Base-by-base conservation (phyloP, 2,113 vertebrate species). In the Scartelaos histophorus region DNA sequence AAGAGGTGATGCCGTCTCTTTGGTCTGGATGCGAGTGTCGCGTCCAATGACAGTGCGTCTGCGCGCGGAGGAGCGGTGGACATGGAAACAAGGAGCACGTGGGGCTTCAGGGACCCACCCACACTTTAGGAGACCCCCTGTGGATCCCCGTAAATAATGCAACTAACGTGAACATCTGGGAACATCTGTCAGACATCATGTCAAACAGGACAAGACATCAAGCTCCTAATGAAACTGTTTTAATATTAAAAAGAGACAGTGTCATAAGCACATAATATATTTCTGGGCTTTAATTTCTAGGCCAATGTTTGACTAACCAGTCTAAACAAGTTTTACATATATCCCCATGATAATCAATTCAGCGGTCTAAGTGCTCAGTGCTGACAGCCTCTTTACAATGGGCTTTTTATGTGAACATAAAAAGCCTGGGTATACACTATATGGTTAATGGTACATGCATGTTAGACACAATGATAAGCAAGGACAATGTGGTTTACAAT, bases 61-160 rank as follows among this genome's bases (percentile, higher is more conserved):
- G 85, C 72, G 82, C 74, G 82, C 74, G 81, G 75, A 62, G 76
- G 71, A 66, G 67, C 47, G 11, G 70, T 56, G 70, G 67, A 76
- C 58, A 22, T 78, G 72, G 77, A 80, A 76, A 82, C 72, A 56
- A 54, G 76, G 29, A 85, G 76, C 88, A 90, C 86, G 85, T 91
- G 88, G 80, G 87, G 49, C 21, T 64, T 10, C n/a, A 65, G 35
- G 7, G 34, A 17, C 66, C 79, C 76, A 69, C 86, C 85, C 77
- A 74, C 45, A 47, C 70, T 1, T 60, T 45, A 3, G 49, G 45
- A 80, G 34, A 9, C 22, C 43, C 65, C 65, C 45, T 34, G 45
- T 47, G 21, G n/a, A 22, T 15, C 13, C 45, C 65, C 17, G 19
- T 66, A 22, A 46, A 47, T 22, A 16, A n/a, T 16, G 10, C 24